Base-by-base conservation (phyloP, 2,113 vertebrate species). In the Pyxicephalus adspersus region DNA sequence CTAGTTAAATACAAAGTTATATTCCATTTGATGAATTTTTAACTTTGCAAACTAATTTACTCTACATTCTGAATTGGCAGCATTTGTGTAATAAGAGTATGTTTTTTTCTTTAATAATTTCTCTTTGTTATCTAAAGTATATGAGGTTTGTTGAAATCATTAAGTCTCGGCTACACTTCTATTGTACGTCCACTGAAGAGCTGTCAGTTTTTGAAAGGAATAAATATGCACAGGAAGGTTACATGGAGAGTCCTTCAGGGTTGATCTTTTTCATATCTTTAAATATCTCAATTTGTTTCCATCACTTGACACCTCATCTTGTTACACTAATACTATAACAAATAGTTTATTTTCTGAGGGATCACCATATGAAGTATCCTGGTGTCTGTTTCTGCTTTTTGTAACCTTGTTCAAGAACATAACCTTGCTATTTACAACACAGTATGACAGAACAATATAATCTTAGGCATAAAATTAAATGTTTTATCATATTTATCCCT, bases 181-280 rank as follows among this genome's bases (percentile, higher is more conserved):
- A 66, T 67, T 66, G 63, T 55, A 57, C 51, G 55, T 67, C 9
- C 25, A 57, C 9, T 31, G 26, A 64, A 78, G 26, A 57, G 26
- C 63, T 67, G 76, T 78, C 76, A 78, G 63, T 78, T 78, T 78
- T 57, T 17, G 63, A 66, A 57, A 5, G 63, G 28, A 66, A 78
- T 66, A 78, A 38, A 66, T 57, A 38, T 66, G 76, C 63, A 67
- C 76, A 66, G 76, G 76, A 66, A 78, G 63, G 63, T 66, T 66
- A 67, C 26, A 34, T 25, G 57, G 76, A 78, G 64, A 78, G 76
- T 78, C 64, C 76, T 78, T 78, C 63, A 78, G 64, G 76, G 51
- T 78, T 78, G 76, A 78, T 78, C 63, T 67, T 78, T 78, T 78
- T 66, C 76, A 78, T 78, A 78, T 78, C 76, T 78, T 78, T 67